Conservation (phyloP, 1,140 invertebrate genomes). For the Leptinotarsa defecta region DNA sequence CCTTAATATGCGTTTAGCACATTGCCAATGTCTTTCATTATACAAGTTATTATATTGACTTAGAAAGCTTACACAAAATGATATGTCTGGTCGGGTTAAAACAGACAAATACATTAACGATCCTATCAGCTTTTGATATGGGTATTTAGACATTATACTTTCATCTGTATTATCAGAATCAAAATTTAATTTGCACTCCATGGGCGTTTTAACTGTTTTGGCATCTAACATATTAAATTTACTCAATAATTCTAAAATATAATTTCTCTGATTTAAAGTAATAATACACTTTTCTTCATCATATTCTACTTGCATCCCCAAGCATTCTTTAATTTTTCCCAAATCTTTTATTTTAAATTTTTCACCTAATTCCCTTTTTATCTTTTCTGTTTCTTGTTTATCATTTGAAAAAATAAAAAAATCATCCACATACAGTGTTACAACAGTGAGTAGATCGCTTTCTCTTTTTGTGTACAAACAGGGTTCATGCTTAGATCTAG, state of each 20-base stretch:
- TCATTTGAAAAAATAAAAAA: constrained; percentile 51
- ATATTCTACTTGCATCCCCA: constrained; percentile 34
- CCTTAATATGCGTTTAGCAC: constrained; percentile 54
- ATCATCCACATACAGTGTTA: constrained; percentile 55
- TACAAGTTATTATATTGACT: constrained; percentile 53
- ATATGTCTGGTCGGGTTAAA: constrained; percentile 57
- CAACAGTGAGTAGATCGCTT: constrained; percentile 37
- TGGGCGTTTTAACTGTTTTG: constrained; percentile 36
- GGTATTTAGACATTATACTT: constrained; percentile 29
- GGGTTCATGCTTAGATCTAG: constrained; percentile 48
- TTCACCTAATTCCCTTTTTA: constrained; percentile 37
- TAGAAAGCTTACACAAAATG: constrained; percentile 54
- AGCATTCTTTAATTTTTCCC: constrained; percentile 31
- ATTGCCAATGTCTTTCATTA: constrained; percentile 50
- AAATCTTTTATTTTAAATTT: constrained; percentile 46
- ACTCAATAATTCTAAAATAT: constrained; percentile 36
- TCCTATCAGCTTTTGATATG: constrained; percentile 55
- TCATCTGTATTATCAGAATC: constrained; percentile 16
- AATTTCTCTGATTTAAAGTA: constrained; percentile 38
- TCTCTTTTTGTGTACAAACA: constrained; percentile 50
- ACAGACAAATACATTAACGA: constrained; percentile 56
- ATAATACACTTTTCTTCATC: neutral
- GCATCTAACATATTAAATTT: constrained; percentile 27
- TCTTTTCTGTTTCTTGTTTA: constrained; percentile 29
- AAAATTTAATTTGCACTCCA: constrained; percentile 28